Evolutionary conservation across 23 tunicate species (phyloP).

Genomic region (Styela plicata): DNA sequence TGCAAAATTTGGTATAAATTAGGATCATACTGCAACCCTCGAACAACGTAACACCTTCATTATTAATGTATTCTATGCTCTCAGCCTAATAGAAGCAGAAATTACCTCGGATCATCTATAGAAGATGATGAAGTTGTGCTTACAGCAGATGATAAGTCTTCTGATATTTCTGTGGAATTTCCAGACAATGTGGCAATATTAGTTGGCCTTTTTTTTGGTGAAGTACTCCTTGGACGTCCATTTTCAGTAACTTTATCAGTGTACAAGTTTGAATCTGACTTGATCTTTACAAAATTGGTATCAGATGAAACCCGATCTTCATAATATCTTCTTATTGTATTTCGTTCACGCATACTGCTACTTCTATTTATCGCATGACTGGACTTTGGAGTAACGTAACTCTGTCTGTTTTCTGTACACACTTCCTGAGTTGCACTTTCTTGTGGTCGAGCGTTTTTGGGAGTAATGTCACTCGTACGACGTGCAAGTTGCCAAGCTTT

Average conservation of each 20-base stretch:
- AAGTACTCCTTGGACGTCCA: not conserved
- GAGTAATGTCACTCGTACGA: not conserved
- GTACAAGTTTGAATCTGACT: not conserved
- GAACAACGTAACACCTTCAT: too few relatives aligned
- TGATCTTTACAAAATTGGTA: not conserved
- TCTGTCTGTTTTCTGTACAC: not conserved
- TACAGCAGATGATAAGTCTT: constrained; percentile 7
- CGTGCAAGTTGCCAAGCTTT: not conserved
- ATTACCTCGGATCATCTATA: constrained; percentile 21
- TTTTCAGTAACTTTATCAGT: not conserved
- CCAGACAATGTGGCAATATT: not conserved
- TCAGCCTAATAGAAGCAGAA: too few relatives aligned
- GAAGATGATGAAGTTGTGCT: constrained; percentile 29
- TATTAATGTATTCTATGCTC: too few relatives aligned
- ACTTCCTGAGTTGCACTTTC: not conserved
- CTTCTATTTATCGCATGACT: constrained; percentile 9
- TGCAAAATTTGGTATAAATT: too few relatives aligned
- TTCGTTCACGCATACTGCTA: constrained; percentile 23
- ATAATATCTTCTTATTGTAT: not conserved
- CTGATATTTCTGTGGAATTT: not conserved
- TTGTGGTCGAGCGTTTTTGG: not conserved
- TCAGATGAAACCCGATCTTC: constrained; percentile 2
- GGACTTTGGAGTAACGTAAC: not conserved
- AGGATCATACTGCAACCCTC: too few relatives aligned
- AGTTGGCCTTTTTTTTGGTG: not conserved